A percentile compares a stretch with the other conserved stretches of the same genome.
phyloP scores from a whole-genome alignment of 2,113 vertebrate genomes.

The Anarhynchus alexandrinus region DNA sequence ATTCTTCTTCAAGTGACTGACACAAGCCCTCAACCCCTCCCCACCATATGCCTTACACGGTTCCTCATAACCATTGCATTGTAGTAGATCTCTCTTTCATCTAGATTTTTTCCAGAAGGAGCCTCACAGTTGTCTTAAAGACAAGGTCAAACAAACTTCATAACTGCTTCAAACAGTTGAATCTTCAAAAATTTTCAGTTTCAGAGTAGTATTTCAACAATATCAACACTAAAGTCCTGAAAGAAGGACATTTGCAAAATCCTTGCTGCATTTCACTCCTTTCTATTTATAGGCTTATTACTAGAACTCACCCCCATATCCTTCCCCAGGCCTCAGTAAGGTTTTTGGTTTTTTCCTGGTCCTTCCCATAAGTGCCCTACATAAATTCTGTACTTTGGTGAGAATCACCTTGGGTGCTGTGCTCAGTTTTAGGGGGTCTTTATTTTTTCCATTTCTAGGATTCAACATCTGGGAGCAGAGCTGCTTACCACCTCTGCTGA shows the following conservation, averaged over 20 bases:
- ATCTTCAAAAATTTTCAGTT: neutral
- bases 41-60: neutral
- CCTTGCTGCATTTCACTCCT: neutral
- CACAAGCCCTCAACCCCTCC: neutral
- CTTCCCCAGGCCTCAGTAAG: neutral
- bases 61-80: neutral
- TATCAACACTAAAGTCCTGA: neutral
- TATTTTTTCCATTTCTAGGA: neutral
- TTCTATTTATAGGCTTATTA: neutral
- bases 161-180: neutral
- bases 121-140: neutral
- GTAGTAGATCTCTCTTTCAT: neutral
- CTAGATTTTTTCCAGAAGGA: neutral
- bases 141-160: neutral
- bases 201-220: neutral
- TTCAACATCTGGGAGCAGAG: neutral
- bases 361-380: neutral
- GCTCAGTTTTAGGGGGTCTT: neutral
- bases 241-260: neutral
- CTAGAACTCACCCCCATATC: neutral
- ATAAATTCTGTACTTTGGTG: neutral
- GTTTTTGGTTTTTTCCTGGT: neutral
- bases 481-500: neutral
- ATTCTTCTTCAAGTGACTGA: neutral
- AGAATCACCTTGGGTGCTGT: neutral